phyloP scores from a whole-genome alignment of 2,113 vertebrate species.

The Hippocampus abdominalis region DNA sequence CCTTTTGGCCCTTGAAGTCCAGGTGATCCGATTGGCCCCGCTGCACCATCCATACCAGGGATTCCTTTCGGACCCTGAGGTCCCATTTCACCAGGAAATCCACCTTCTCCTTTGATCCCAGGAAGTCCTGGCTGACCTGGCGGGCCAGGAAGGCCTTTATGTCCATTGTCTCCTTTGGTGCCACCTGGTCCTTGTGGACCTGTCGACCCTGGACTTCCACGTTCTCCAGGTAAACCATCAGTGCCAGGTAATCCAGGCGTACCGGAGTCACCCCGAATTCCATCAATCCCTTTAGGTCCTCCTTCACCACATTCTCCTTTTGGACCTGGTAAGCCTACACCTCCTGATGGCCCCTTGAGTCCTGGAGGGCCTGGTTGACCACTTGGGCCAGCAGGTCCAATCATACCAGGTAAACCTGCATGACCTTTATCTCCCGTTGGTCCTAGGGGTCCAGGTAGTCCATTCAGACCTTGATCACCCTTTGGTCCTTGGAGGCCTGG shows the following conservation, averaged over 20 bases:
- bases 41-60: conserved; percentile 83
- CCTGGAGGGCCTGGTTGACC: conserved; percentile 82
- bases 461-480: conserved; percentile 84
- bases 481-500: conserved; percentile 87
- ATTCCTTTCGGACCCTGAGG: conserved; percentile 89
- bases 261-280: conserved; percentile 83
- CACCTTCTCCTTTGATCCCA: conserved; percentile 82
- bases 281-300: conserved; percentile 83
- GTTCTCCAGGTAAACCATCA: conserved; percentile 84
- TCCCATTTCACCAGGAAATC: conserved; percentile 81
- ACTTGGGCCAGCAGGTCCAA: conserved; percentile 80
- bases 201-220: conserved; percentile 83
- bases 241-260: conserved; percentile 86
- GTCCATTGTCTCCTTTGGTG: conserved; percentile 85
- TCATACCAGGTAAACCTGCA: conserved; percentile 80
- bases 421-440: conserved; percentile 89
- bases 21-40: conserved; percentile 83
- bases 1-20: conserved; percentile 85
- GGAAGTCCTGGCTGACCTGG: conserved; percentile 77
- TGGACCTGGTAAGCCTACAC: conserved; percentile 80
- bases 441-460: conserved; percentile 79
- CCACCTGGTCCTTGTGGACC: conserved; percentile 82
- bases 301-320: conserved; percentile 86
- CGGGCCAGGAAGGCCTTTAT: conserved; percentile 82
- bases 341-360: conserved; percentile 81